Conservation (phyloP, 2,888 invertebrate genomes). For the Gari tellinella region DNA sequence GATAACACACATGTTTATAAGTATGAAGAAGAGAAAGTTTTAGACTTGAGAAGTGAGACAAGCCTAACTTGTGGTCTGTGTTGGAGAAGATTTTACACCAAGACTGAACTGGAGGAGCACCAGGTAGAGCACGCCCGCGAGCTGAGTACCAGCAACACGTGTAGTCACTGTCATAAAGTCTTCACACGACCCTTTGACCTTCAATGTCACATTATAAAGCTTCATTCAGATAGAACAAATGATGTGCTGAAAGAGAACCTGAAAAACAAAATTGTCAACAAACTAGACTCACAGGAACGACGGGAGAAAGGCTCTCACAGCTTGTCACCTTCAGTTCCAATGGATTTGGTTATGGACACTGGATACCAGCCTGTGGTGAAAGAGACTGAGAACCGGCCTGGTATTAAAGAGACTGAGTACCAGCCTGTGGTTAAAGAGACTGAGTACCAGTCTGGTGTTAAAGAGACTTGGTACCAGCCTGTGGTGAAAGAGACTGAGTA, state of each 20-base stretch:
- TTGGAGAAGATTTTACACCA: constrained; percentile 15
- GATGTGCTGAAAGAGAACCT: no score
- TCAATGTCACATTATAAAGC: constrained; percentile 34
- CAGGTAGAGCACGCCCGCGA: constrained; percentile 24
- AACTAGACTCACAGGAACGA: neutral
- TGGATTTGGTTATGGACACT: neutral
- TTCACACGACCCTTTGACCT: constrained; percentile 22
- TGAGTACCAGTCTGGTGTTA: no score
- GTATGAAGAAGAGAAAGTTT: neutral
- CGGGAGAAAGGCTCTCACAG: neutral
- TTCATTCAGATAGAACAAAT: no score
- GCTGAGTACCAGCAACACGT: neutral
- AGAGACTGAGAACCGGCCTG: neutral
- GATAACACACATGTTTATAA: neutral
- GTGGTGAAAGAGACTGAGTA: no score
- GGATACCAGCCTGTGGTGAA: neutral
- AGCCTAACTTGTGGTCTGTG: constrained; percentile 11
- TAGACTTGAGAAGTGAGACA: neutral
- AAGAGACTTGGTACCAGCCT: no score
- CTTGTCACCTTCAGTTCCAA: neutral
- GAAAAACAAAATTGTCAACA: neutral
- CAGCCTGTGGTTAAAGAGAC: neutral
- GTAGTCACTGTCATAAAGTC: constrained; percentile 12
- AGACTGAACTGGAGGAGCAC: constrained; percentile 4
- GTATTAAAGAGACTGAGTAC: neutral